A percentile compares a stretch with the other conserved stretches of the same genome.
phyloP scores from a whole-genome alignment of 2,888 invertebrate species.

The Eristalis pertinax region DNA sequence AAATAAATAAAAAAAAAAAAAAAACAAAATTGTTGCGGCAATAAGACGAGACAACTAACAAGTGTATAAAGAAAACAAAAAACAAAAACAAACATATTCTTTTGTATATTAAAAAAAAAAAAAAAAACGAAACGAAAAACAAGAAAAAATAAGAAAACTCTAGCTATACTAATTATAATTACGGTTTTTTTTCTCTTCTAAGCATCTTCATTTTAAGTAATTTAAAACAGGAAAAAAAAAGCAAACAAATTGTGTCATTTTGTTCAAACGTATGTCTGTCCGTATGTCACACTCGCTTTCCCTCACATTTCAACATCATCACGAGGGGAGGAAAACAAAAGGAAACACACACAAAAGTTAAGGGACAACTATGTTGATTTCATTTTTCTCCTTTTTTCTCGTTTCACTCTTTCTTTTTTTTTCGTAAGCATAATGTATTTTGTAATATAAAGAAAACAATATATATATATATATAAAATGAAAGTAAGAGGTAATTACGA shows the following conservation, averaged over 20 bases:
- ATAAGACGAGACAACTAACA: conserved; percentile 11
- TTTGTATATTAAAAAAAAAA: conserved; percentile 59
- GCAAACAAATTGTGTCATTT: conserved; percentile 63
- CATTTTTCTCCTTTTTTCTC: conserved; percentile 32
- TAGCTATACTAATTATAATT: conserved; percentile 55
- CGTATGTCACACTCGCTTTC: conserved; percentile 54
- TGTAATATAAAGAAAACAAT: conserved; percentile 66
- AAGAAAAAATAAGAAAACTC: not conserved
- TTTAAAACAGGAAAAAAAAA: conserved; percentile 41
- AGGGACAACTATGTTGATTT: conserved; percentile 45
- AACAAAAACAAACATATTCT: conserved; percentile 38
- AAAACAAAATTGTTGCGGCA: conserved; percentile 25
- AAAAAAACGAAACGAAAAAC: not conserved
- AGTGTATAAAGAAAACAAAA: conserved; percentile 13
- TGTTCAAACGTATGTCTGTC: conserved; percentile 60
- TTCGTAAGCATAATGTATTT: conserved; percentile 69
- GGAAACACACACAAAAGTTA: conserved; percentile 35
- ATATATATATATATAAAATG: conserved; percentile 59
- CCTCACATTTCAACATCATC: not conserved
- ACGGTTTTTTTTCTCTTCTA: conserved; percentile 34
- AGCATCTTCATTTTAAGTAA: conserved; percentile 60
- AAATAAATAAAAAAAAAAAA: conserved; percentile 10
- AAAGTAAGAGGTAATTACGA: conserved; percentile 65
- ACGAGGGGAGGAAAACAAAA: conserved; percentile 30
- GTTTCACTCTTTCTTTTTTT: conserved; percentile 63